Evolutionary conservation across 2,888 invertebrate genomes (phyloP).

Genomic region (Trissolcus japonicus): DNA sequence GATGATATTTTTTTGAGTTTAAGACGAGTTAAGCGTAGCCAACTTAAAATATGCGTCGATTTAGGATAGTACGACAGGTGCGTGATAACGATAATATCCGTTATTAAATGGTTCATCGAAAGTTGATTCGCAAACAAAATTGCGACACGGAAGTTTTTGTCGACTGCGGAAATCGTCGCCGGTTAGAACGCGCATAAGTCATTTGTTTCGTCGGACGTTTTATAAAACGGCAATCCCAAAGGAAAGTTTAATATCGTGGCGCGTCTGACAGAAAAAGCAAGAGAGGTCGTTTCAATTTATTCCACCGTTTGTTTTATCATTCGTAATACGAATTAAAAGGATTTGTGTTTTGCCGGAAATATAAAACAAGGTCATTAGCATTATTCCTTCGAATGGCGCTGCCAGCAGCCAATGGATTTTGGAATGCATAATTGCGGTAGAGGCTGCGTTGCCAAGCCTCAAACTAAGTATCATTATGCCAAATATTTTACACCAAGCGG

Average conservation of each 20-base stretch:
- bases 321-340: conserved; percentile 1
- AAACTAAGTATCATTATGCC: background rate
- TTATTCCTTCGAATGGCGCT: background rate
- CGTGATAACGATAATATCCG: too few species aligned
- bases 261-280: background rate
- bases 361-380: conserved; percentile 1
- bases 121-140: too few species aligned
- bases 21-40: too few species aligned
- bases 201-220: background rate
- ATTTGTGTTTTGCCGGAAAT: background rate
- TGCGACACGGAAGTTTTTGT: too few species aligned
- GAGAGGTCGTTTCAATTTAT: background rate
- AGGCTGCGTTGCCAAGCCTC: conserved; percentile 4
- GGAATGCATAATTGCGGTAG: background rate
- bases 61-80: too few species aligned
- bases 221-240: background rate
- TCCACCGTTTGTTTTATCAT: background rate
- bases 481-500: background rate
- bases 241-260: conserved; percentile 1
- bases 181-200: background rate
- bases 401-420: background rate
- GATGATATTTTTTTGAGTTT: too few species aligned
- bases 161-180: background rate
- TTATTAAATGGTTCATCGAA: too few species aligned
- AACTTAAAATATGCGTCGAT: too few species aligned